A percentile compares a stretch with the other conserved stretches of the same genome.
Evolutionary conservation across 2,797 vertebrate species (phyloP).

Genomic region (Pteropus rufus): DNA sequence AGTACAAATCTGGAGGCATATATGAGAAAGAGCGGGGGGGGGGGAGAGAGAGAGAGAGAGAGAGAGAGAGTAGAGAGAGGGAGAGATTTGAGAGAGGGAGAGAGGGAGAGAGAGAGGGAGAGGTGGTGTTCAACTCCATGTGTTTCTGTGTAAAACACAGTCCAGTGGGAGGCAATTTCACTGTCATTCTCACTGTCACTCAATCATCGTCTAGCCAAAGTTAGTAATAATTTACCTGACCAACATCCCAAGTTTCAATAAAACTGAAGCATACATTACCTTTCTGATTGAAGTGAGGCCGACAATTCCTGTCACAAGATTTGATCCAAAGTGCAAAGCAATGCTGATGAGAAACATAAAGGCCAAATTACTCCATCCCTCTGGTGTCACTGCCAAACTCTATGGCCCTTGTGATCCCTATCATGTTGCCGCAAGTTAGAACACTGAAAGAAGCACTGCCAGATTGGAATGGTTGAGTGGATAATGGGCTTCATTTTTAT

Average conservation of each 20-base stretch:
- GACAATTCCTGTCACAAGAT: constrained; percentile 24
- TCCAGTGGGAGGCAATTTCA: neutral
- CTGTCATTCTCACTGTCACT: neutral
- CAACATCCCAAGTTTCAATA: constrained; percentile 12
- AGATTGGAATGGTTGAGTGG: neutral
- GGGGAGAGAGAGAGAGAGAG: no score
- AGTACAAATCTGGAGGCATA: neutral
- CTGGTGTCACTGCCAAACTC: neutral
- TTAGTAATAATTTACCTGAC: constrained; percentile 36
- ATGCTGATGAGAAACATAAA: constrained; percentile 8
- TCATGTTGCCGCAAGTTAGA: neutral
- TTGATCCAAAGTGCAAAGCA: neutral
- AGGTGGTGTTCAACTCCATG: neutral
- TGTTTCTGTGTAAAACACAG: neutral
- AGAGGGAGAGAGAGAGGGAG: no score
- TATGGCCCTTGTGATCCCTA: neutral
- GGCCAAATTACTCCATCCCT: neutral
- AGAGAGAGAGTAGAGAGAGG: no score
- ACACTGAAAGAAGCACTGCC: neutral
- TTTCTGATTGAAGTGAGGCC: neutral
- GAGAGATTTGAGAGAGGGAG: no score
- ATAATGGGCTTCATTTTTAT: neutral
- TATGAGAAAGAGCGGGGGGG: no score
- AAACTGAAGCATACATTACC: neutral
- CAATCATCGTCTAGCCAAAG: neutral